A percentile compares a stretch with the other conserved stretches of the same genome.
Conservation (phyloP, 2,888 invertebrate genomes). For the Listrodromus nycthemerus region DNA sequence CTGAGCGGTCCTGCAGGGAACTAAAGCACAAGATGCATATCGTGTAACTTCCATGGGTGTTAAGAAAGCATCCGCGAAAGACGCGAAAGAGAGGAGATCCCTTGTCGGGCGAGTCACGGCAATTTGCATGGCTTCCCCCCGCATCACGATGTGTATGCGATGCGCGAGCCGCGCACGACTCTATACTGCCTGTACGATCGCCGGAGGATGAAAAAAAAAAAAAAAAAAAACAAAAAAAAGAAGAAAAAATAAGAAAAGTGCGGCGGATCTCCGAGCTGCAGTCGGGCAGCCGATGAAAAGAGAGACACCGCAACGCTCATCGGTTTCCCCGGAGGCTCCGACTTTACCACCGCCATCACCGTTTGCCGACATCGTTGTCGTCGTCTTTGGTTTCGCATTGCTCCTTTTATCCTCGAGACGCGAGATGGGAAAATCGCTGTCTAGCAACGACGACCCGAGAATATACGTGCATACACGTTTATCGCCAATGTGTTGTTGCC, state of each 20-base stretch:
- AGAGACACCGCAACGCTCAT: slow-evolving; percentile 61
- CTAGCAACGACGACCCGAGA: slow-evolving; percentile 50
- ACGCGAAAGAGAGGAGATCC: slow-evolving; percentile 44
- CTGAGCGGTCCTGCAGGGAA: background rate
- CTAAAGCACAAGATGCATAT: background rate
- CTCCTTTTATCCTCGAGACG: slow-evolving; percentile 51
- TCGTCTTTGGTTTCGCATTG: slow-evolving; percentile 31
- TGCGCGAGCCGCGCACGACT: slow-evolving; percentile 25
- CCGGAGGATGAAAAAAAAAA: slow-evolving; percentile 20
- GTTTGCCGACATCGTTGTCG: slow-evolving; percentile 41
- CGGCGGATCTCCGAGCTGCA: slow-evolving; percentile 51
- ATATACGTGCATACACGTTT: slow-evolving; percentile 31
- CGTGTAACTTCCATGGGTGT: slow-evolving; percentile 2
- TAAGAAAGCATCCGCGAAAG: slow-evolving; percentile 1
- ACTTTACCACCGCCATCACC: slow-evolving; percentile 10
- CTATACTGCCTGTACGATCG: slow-evolving; percentile 27
- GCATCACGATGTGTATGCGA: slow-evolving; percentile 52
- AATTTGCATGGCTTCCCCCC: slow-evolving; percentile 64
- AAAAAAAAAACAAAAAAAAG: slow-evolving; percentile 15
- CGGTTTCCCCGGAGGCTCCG: slow-evolving; percentile 64
- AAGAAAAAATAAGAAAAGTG: slow-evolving; percentile 44
- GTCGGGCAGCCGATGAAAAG: slow-evolving; percentile 58
- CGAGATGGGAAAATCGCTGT: slow-evolving; percentile 66
- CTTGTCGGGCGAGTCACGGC: slow-evolving; percentile 57
- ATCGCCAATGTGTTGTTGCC: slow-evolving; percentile 38